Base-by-base conservation (phyloP, 2,113 vertebrate species). In the Aphelocoma coerulescens region DNA sequence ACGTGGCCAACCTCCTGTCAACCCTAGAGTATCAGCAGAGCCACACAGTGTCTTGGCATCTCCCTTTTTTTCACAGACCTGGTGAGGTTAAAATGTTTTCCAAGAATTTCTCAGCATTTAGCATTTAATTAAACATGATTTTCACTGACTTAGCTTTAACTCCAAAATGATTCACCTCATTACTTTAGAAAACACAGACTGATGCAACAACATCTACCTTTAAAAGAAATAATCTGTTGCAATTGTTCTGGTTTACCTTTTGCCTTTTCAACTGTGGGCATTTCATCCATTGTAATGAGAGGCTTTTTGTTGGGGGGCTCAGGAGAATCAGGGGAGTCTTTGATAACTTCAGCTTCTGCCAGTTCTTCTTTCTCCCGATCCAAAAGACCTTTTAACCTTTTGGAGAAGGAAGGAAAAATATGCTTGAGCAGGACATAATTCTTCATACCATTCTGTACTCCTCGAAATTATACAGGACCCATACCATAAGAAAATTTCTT, bases 261-360 rank as follows among this genome's bases (percentile, higher is more conserved):
- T 15, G 98, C 97, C 95, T 99, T 99, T 95, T 99, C 99, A 44
- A 97, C 95, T 21, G 98, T 96, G 57, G 98, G 98, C 27, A 98
- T 97, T 76, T 99, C 99, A 68, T 99, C 99, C 72, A 98, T 91
- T 52, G 97, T 96, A 71, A 99, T 96, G 30, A 99, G 99, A 5
- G 99, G 99, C 80, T 99, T 99, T 97, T 99, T 99, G 96, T 99
- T 99, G 77, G 98, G 98, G 35, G 99, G 99, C 80, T 99, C 99
- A 33, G 99, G 99, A 61, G 99, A 99, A 96, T 99, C 99, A 1
- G 99, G 99, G 3, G 99, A 99, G 96, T 99, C 99, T 95, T 99
- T 99, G 76, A 99, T 99, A 92, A 99, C 98, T 92, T 99, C 99
- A 1, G 99, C 96, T 97, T 99, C 99, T 55, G 96, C 95, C 81